Conservation (phyloP, 2,113 vertebrate species). For the Trinectes maculatus region DNA sequence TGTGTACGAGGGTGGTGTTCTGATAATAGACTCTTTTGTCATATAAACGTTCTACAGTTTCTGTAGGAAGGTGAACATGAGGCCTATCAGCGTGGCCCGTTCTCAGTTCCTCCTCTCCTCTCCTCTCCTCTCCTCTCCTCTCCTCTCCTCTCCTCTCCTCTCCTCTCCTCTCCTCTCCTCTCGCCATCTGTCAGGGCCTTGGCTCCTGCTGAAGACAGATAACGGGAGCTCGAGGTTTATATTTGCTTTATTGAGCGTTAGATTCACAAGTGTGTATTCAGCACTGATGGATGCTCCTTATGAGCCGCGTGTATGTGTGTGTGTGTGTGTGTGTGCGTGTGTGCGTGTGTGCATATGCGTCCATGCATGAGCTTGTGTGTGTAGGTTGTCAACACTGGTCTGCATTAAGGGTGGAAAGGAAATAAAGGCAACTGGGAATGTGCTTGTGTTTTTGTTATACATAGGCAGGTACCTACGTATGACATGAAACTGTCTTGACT, state of each 20-base stretch:
- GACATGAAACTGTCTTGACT: slow-evolving; percentile 33
- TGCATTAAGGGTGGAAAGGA: slow-evolving; percentile 32
- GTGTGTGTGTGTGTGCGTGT: not conserved
- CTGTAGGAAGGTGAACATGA: not conserved
- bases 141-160: slow-evolving; percentile 15
- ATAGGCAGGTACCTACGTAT: slow-evolving; percentile 14
- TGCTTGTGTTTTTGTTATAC: slow-evolving; percentile 42
- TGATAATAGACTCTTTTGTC: slow-evolving; percentile 9
- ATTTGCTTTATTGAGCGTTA: slow-evolving; percentile 77
- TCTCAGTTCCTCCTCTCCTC: not conserved
- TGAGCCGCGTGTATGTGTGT: slow-evolving; percentile 45
- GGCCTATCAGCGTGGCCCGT: not conserved
- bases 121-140: not conserved
- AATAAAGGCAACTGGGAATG: slow-evolving; percentile 41
- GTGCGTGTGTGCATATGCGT: slow-evolving; percentile 5
- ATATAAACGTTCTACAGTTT: not conserved
- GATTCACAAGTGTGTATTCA: slow-evolving; percentile 70
- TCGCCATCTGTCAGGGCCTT: slow-evolving; percentile 47
- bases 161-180: not conserved
- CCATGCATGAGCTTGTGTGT: slow-evolving; percentile 6
- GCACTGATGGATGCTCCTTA: slow-evolving; percentile 66
- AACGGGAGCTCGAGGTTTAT: slow-evolving; percentile 68
- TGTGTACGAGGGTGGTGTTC: slow-evolving; percentile 5
- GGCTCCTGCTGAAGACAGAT: slow-evolving; percentile 75
- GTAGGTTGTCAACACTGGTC: slow-evolving; percentile 54